Evolutionary conservation across 2,888 invertebrate species (phyloP), one percentile per base, ranked within the genome.

Genomic region (Allacma fusca): DNA sequence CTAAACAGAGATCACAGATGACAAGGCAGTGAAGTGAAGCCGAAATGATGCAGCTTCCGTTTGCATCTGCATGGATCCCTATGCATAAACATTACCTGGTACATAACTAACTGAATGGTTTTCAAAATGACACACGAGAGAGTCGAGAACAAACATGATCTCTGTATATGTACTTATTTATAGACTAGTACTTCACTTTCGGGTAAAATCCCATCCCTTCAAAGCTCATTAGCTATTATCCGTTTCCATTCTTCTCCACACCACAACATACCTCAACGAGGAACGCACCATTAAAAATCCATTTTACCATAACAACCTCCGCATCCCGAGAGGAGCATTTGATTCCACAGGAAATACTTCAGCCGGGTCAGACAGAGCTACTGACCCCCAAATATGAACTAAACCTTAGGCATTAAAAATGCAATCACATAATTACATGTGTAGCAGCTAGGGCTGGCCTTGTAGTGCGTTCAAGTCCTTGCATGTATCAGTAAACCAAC

Each of bases 11-110:
- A 68, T 29, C 24, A 62, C 67, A 64, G 79, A 79, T 79, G 79
- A 76, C 76, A 76, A 77, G 62, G 76, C 73, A 73, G 50, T 50
- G 28, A 69, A 75, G 21, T 59, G 73, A 79, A 76, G 79, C 77
- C 72, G 74, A 79, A 77, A 79, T 64, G 26, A 64, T 62, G 24
- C 62, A 23, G 62, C 62, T 62, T 62, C 62, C 62, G 62, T 62
- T 62, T 62, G 62, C 62, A 62, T 62, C 62, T 62, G 62, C 62
- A 62, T 24, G 23, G 24, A 62, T 62, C 62, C 62, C 62, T 23
- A n/a, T 50, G 9, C 62, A 24, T 62, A 62, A 62, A 62, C 62
- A 62, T 62, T 62, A 62, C 62, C 62, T 62, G 62, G 26, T 62
- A 62, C 1, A 12, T 13, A 40, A n/a, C n/a, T n/a, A n/a, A n/a